phyloP scores from a whole-genome alignment of 2,797 vertebrate species.

The Oryzias dopingdopingensis region DNA sequence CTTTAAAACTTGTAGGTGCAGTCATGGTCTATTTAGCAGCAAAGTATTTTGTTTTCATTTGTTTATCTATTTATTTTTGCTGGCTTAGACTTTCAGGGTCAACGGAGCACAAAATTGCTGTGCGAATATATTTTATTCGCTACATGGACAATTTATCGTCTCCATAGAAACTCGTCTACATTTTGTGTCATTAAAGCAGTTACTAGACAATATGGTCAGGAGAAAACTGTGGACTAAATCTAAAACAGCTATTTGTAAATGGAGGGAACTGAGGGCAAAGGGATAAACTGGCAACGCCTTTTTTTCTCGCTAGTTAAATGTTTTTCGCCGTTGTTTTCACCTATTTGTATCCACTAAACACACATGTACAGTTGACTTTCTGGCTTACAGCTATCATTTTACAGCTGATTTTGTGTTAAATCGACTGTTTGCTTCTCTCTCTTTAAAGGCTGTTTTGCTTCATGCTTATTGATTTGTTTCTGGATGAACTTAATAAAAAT shows the following conservation, averaged over 20 bases:
- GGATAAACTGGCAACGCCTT: background rate
- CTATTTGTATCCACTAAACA: no score
- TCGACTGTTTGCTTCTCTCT: no score
- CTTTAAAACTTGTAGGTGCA: constrained; percentile 59
- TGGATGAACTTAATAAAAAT: no score
- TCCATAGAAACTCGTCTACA: constrained; percentile 62
- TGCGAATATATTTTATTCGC: constrained; percentile 67
- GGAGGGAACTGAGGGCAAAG: constrained; percentile 11
- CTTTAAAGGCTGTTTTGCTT: no score
- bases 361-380: no score
- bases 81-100: constrained; percentile 64
- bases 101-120: constrained; percentile 69
- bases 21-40: constrained; percentile 58
- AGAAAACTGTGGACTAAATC: constrained; percentile 23
- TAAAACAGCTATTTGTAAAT: constrained; percentile 26
- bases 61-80: constrained; percentile 64
- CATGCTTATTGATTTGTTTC: no score
- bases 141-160: constrained; percentile 62
- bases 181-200: constrained; percentile 58
- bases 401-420: no score
- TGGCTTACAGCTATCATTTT: no score
- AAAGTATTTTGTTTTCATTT: constrained; percentile 60
- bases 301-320: background rate
- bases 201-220: constrained; percentile 57
- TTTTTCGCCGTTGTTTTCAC: no score